A percentile compares a stretch with the other conserved stretches of the same genome.
These are phyloP conservation scores for Drosophila affinis DNA, from an alignment of 2,888 invertebrate species.

Conservation along the genomic window DNA sequence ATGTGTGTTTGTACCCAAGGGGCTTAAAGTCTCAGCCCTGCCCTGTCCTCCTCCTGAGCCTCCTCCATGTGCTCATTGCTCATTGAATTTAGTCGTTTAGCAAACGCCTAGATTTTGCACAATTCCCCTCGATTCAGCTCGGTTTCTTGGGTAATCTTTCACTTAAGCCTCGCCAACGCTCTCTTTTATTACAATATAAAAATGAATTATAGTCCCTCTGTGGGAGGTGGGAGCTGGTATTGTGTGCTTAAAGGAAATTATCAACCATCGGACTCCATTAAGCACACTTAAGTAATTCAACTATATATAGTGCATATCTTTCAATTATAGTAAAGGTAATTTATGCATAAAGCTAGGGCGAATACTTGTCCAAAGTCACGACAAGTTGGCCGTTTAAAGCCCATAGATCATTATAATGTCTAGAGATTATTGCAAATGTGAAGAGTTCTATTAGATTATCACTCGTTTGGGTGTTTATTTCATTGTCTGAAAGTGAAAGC, in stretches of 20 bases:
- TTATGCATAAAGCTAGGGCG: background rate
- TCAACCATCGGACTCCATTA: no score
- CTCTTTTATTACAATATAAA: slow-evolving; percentile 38
- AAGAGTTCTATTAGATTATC: slow-evolving; percentile 48
- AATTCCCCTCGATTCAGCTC: slow-evolving; percentile 48
- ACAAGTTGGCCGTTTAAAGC: background rate
- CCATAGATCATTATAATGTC: slow-evolving; percentile 13
- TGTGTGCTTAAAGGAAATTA: slow-evolving; percentile 5
- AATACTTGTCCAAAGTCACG: background rate
- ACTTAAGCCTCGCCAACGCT: slow-evolving; percentile 60
- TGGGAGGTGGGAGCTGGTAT: slow-evolving; percentile 11
- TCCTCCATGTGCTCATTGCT: slow-evolving; percentile 19
- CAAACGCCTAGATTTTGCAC: slow-evolving; percentile 50
- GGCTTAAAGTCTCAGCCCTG: slow-evolving; percentile 17
- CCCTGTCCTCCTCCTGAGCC: background rate
- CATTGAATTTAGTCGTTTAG: slow-evolving; percentile 47
- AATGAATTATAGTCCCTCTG: slow-evolving; percentile 25
- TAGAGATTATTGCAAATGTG: slow-evolving; percentile 32
- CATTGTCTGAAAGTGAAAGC: slow-evolving; percentile 39
- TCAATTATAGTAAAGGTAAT: background rate
- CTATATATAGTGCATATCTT: background rate
- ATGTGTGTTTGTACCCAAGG: slow-evolving; percentile 29
- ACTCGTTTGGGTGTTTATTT: slow-evolving; percentile 8
- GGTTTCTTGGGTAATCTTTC: slow-evolving; percentile 67
- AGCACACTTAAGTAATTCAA: slow-evolving; percentile 15